Evolutionary conservation across 2,888 invertebrate species (phyloP).

Genomic region (Autographa gamma): DNA sequence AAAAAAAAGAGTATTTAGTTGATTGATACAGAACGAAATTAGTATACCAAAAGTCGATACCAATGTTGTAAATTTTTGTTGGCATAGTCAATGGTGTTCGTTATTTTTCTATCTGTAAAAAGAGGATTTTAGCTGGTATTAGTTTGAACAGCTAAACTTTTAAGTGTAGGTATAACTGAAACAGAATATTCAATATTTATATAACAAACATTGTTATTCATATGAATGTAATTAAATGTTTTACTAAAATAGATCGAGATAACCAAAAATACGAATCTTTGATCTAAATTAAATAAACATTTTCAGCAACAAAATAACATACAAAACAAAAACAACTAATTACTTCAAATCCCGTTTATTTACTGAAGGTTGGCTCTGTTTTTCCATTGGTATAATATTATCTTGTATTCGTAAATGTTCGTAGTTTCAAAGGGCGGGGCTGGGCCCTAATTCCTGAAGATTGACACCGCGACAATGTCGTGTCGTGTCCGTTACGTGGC

Average conservation of each 20-base stretch:
- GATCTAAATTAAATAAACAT: neutral
- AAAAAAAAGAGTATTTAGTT: too few species aligned
- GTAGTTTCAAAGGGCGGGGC: constrained; percentile 22
- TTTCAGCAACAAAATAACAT: neutral
- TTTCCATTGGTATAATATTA: constrained; percentile 29
- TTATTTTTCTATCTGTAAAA: too few species aligned
- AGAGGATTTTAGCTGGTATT: too few species aligned
- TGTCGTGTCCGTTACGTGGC: constrained; percentile 38
- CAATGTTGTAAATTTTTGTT: too few species aligned
- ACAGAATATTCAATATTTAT: too few species aligned
- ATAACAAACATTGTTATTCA: neutral
- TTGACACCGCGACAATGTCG: constrained; percentile 47
- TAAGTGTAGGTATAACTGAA: too few species aligned
- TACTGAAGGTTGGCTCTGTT: constrained; percentile 20
- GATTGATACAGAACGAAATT: too few species aligned
- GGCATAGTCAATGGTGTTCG: too few species aligned
- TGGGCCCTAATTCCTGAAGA: constrained; percentile 44
- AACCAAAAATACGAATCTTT: neutral
- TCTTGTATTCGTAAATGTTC: constrained; percentile 34
- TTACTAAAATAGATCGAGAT: neutral
- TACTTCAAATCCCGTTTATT: neutral
- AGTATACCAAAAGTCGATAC: too few species aligned
- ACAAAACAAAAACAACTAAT: neutral
- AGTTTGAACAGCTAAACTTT: too few species aligned
- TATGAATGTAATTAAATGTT: neutral